phyloP scores from a whole-genome alignment of 2,888 invertebrate genomes.

The Nomada lathburiana region DNA sequence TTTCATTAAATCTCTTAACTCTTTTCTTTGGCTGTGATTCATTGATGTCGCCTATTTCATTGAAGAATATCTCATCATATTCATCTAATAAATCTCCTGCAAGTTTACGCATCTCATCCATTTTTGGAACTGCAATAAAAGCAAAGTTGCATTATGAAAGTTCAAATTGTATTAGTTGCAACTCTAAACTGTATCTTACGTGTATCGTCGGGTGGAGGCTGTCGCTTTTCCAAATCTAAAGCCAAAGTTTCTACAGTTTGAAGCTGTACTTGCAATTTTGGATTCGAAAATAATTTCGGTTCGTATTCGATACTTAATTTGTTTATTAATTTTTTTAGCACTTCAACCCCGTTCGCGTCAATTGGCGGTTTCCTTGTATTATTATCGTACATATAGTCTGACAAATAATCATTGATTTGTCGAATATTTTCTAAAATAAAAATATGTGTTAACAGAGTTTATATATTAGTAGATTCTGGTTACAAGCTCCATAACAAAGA shows the following conservation, averaged over 20 bases:
- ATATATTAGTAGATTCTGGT: too few species aligned
- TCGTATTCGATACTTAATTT: constrained; percentile 58
- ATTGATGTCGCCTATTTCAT: not conserved
- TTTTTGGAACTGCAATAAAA: constrained; percentile 45
- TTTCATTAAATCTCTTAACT: constrained; percentile 2
- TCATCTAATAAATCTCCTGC: constrained; percentile 30
- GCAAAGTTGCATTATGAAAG: not conserved
- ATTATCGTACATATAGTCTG: constrained; percentile 46
- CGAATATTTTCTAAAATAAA: constrained; percentile 62
- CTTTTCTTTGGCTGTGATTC: constrained; percentile 1
- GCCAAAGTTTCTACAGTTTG: constrained; percentile 69
- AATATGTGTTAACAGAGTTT: not conserved
- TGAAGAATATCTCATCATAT: constrained; percentile 45
- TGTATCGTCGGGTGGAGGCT: constrained; percentile 55
- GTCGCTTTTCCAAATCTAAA: constrained; percentile 59
- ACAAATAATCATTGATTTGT: constrained; percentile 30
- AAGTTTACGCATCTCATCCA: not conserved
- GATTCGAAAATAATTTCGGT: constrained; percentile 63
- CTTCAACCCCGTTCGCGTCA: constrained; percentile 37
- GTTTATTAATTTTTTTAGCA: constrained; percentile 59
- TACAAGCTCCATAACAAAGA: not conserved
- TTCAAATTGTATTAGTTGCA: not conserved
- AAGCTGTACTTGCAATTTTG: constrained; percentile 63
- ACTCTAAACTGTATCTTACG: constrained; percentile 50
- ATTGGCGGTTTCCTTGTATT: constrained; percentile 36